Conservation (phyloP, 2,797 vertebrate genomes). For the Pristis pectinata region DNA sequence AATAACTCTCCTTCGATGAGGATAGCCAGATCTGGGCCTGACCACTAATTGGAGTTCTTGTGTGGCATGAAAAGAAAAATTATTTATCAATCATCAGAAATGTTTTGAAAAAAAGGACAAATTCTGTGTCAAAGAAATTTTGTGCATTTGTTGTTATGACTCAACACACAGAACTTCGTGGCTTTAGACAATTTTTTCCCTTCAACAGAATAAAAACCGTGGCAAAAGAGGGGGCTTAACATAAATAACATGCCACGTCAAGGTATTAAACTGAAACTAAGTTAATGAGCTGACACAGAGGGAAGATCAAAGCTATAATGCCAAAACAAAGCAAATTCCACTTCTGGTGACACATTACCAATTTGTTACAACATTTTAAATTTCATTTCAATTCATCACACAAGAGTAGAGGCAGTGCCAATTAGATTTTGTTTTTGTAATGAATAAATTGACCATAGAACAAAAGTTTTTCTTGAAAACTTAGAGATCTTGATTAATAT, state of each 20-base stretch:
- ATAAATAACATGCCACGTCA: not conserved
- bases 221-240: not conserved
- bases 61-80: not conserved
- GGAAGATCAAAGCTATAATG: not conserved
- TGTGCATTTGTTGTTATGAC: not conserved
- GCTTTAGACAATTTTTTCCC: not conserved
- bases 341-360: slow-evolving; percentile 13
- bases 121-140: not conserved
- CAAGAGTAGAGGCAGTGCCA: not conserved
- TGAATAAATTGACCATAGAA: slow-evolving; percentile 14
- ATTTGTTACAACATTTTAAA: slow-evolving; percentile 18
- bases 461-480: not conserved
- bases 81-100: too few species aligned
- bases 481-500: not conserved
- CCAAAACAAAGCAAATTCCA: not conserved
- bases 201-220: not conserved
- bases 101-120: not conserved
- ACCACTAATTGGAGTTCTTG: not conserved
- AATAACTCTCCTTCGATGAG: not conserved
- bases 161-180: not conserved
- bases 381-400: slow-evolving; percentile 19
- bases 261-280: not conserved
- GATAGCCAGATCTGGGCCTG: not conserved
- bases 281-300: not conserved
- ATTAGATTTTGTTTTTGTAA: not conserved